These are phyloP conservation scores for Microtus pennsylvanicus DNA, from an alignment of 2,113 vertebrate species.

Conservation along the genomic window DNA sequence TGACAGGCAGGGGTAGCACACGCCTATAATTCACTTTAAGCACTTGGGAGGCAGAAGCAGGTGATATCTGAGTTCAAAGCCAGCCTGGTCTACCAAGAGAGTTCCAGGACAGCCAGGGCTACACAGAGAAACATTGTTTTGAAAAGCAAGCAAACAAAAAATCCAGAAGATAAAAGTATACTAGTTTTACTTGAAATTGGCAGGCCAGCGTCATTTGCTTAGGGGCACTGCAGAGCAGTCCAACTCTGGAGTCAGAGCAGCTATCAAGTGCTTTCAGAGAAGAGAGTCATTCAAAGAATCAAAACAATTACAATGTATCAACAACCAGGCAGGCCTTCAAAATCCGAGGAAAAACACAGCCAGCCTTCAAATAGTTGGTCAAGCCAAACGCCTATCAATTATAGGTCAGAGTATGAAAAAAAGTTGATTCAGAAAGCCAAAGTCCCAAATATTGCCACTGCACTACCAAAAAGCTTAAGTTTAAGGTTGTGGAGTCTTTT, in stretches of 20 bases:
- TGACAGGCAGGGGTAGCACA: no score
- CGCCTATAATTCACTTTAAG: no score
- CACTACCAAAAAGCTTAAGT: background rate
- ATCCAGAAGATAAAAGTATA: background rate
- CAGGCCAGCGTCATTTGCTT: background rate
- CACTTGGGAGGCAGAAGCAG: no score
- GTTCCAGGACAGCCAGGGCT: no score
- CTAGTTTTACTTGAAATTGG: background rate
- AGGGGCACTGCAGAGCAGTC: background rate
- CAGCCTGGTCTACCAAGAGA: no score
- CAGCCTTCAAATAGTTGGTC: background rate
- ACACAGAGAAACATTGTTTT: no score
- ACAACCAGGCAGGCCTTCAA: slow-evolving; percentile 8
- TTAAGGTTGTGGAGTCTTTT: background rate
- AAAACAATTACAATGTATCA: slow-evolving; percentile 6
- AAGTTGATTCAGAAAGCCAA: no score
- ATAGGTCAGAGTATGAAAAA: slow-evolving; percentile 7
- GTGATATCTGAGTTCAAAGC: no score
- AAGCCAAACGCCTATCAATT: background rate
- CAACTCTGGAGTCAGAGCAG: background rate
- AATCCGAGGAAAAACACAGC: slow-evolving; percentile 19
- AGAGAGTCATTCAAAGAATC: background rate
- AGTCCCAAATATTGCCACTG: slow-evolving; percentile 23
- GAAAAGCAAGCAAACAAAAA: no score
- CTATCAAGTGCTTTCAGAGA: slow-evolving; percentile 32